Conservation (phyloP, 2,113 vertebrate genomes). For the Eubucco bourcierii region DNA sequence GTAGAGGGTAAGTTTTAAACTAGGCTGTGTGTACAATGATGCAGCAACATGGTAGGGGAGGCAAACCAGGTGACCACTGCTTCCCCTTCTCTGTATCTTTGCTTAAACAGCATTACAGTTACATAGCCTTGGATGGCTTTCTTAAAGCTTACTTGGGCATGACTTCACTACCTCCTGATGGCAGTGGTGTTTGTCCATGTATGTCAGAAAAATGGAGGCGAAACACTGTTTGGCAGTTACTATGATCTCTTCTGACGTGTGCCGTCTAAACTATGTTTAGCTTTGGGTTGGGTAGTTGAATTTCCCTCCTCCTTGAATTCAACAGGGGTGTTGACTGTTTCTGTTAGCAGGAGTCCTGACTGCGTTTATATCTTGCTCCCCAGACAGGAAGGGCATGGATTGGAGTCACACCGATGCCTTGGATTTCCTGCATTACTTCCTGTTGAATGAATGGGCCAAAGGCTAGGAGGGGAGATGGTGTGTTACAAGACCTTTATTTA, state of each 20-base stretch:
- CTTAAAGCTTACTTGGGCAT: background rate
- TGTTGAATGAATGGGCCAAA: constrained; percentile 21
- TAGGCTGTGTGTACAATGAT: background rate
- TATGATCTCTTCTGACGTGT: background rate
- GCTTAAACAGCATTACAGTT: background rate
- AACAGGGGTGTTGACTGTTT: constrained; percentile 16
- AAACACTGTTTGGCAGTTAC: background rate
- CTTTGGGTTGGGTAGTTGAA: background rate
- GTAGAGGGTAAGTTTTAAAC: background rate
- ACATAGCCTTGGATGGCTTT: background rate
- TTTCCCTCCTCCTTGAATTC: background rate
- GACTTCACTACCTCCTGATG: background rate
- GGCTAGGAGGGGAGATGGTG: background rate
- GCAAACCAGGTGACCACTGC: background rate
- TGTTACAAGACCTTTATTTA: background rate
- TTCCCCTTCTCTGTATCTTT: background rate
- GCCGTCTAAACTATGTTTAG: background rate
- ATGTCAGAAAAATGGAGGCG: background rate
- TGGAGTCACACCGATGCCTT: constrained; percentile 43
- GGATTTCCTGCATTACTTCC: constrained; percentile 69
- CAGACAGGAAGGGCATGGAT: constrained; percentile 61
- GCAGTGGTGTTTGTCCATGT: background rate
- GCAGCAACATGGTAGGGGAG: background rate
- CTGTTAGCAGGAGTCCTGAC: background rate
- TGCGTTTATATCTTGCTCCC: constrained; percentile 24